Evolutionary conservation across 2,113 vertebrate genomes (phyloP).

Genomic region (Ameiurus melas): DNA sequence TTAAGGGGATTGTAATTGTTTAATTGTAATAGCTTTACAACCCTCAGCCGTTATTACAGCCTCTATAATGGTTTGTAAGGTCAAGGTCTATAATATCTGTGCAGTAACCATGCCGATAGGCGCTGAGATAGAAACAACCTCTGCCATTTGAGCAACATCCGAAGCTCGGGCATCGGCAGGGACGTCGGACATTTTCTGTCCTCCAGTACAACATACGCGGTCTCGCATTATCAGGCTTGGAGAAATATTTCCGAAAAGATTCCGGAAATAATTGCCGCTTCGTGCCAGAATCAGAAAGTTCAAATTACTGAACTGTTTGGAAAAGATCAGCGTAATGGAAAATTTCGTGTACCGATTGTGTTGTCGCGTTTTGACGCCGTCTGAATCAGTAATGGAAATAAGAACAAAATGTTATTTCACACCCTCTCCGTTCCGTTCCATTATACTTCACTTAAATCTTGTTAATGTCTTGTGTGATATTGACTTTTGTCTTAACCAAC

Average conservation of each 20-base stretch:
- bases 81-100: conserved; percentile 18
- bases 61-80: not conserved
- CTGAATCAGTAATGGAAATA: conserved; percentile 12
- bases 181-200: conserved; percentile 17
- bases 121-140: conserved; percentile 23
- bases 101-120: not conserved
- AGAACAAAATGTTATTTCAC: conserved; percentile 7
- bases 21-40: conserved; percentile 14
- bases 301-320: not conserved
- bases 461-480: not conserved
- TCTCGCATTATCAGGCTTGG: not conserved
- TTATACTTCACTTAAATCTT: conserved; percentile 23
- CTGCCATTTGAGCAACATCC: conserved; percentile 16
- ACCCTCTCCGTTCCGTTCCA: not conserved
- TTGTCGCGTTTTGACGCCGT: not conserved
- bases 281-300: conserved; percentile 22
- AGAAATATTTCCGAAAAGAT: not conserved
- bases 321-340: conserved; percentile 19
- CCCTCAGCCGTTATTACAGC: not conserved
- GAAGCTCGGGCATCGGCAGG: conserved; percentile 28
- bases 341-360: conserved; percentile 7
- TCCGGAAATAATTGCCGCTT: conserved; percentile 4
- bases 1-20: not conserved
- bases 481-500: not conserved
- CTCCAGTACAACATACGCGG: not conserved